Evolutionary conservation across 2,888 invertebrate species (phyloP), one percentile per base, ranked within the genome.

Genomic region (Drosophila barbarae): DNA sequence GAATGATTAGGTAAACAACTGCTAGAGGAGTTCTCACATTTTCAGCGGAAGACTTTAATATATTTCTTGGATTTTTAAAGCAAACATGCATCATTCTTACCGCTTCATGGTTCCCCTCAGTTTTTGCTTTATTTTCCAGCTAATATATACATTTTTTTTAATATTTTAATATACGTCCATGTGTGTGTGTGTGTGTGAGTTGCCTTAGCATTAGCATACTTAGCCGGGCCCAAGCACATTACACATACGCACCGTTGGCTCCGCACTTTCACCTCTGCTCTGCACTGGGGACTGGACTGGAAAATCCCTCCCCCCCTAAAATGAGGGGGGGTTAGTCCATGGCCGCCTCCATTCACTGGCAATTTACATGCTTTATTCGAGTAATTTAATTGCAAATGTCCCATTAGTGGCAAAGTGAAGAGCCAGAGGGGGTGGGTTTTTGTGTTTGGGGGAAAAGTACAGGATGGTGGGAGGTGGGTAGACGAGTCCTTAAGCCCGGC

Each of bases 361-460:
- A 85, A 82, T 85, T 85, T 79, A 83, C 84, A 85, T 82, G 80
- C 80, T 84, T 82, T 82, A 81, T 81, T 80, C 83, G 71, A 80
- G 80, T 83, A 82, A 82, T 83, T 85, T 85, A 83, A 77, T 83
- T 82, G 85, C 80, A 82, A 85, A 83, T 80, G 83, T 67, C 69
- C 67, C 67, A 67, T 67, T 67, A 67, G 67, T 64, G 61, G 61
- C 61, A 49, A 42, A 41, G 61, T 76, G 76, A 76, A 54, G 46
- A 46, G 58, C 56, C 26, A 18, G 35, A 44, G 34, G 36, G 23
- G 44, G 38, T 18, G 46, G 44, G 6, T 3, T 28, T 18, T 28
- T 35, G 18, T 18, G 34, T 26, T 4, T 5, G 26, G 9, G 28
- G 61, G 28, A 9, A 5, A 3, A 6, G 34, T 21, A 21, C 21